These are phyloP conservation scores for Drosophila truncata DNA, from an alignment of 1,140 invertebrate species.

Conservation along the genomic window DNA sequence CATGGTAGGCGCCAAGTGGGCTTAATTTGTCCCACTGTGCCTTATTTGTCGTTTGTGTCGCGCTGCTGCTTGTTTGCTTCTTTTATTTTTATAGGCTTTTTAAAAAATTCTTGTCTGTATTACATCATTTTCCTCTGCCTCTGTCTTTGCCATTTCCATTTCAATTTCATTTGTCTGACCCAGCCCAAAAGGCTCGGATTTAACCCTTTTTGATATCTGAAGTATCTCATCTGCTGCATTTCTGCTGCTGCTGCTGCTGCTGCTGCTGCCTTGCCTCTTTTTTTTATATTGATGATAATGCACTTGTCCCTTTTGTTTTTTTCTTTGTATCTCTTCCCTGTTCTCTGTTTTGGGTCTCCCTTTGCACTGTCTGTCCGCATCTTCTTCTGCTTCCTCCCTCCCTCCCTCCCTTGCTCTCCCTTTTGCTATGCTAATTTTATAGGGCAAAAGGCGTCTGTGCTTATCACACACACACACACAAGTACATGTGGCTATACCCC, in stretches of 20 bases:
- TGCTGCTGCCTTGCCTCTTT: background rate
- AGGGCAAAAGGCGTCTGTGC: slow-evolving; percentile 55
- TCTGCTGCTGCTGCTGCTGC: slow-evolving; percentile 4
- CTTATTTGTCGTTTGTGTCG: slow-evolving; percentile 18
- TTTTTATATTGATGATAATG: slow-evolving; percentile 31
- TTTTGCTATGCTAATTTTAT: slow-evolving; percentile 64
- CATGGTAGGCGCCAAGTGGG: slow-evolving; percentile 10
- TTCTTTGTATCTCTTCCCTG: background rate
- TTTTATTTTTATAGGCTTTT: slow-evolving; percentile 49
- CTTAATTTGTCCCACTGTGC: slow-evolving; percentile 28
- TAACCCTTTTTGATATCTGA: slow-evolving; percentile 21
- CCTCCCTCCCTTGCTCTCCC: slow-evolving; percentile 11
- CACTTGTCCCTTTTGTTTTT: slow-evolving; percentile 42
- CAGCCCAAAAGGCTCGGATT: slow-evolving; percentile 17
- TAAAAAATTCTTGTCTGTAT: slow-evolving; percentile 51
- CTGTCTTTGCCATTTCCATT: slow-evolving; percentile 5
- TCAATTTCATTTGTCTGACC: slow-evolving; percentile 28
- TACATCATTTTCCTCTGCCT: slow-evolving; percentile 40
- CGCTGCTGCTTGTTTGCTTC: slow-evolving; percentile 10
- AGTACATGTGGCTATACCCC: background rate
- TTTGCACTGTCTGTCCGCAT: slow-evolving; percentile 44
- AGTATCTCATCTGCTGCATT: slow-evolving; percentile 34
- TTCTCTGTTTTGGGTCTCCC: slow-evolving; percentile 22
- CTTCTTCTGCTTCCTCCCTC: background rate
- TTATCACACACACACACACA: slow-evolving; percentile 18